Evolutionary conservation across 1,140 invertebrate species (phyloP), one percentile per base, ranked within the genome.

Genomic region (Drosophila nasuta): DNA sequence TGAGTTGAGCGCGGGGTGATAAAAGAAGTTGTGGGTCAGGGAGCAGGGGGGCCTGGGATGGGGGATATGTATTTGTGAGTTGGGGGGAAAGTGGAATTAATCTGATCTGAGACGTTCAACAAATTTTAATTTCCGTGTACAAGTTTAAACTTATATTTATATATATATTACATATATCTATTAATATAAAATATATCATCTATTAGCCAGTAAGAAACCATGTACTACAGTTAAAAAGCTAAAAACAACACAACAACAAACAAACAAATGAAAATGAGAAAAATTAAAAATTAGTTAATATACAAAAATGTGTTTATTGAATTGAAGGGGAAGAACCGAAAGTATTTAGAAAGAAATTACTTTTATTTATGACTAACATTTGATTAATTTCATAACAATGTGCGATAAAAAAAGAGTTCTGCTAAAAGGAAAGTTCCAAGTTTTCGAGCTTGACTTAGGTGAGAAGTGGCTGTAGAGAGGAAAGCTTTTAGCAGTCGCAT

Each of bases 241-340:
- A 88, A 68, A 70, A 54, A 38, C 35, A 38, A 38, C 35, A 77
- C 77, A 79, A 75, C 71, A 78, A 82, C 64, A 65, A 87, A 73
- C 66, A 71, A 81, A 82, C 77, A 80, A 80, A 83, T 81, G 83
- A 87, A 88, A 87, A 83, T 78, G 74, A 83, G 74, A 83, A 87
- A 64, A 83, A 89, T 81, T 89, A 88, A 88, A 87, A 88, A 81
- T 74, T 88, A 88, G 85, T 88, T 88, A 88, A 88, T 88, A 83
- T 73, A 83, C 20, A 57, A 57, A 15, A 15, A 10, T 20, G 10
- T 17, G 51, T 54, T 33, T n/a, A 35, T 15, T 54, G n/a, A 35
- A 35, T 54, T n/a, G 35, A 7, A 10, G 35, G 35, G 35, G 35
- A 33, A 8, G 2, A 33, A 33, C 20, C 20, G 20, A 25, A 25